Conservation (phyloP, 2,113 vertebrate species). For the Corythornis cristatus region DNA sequence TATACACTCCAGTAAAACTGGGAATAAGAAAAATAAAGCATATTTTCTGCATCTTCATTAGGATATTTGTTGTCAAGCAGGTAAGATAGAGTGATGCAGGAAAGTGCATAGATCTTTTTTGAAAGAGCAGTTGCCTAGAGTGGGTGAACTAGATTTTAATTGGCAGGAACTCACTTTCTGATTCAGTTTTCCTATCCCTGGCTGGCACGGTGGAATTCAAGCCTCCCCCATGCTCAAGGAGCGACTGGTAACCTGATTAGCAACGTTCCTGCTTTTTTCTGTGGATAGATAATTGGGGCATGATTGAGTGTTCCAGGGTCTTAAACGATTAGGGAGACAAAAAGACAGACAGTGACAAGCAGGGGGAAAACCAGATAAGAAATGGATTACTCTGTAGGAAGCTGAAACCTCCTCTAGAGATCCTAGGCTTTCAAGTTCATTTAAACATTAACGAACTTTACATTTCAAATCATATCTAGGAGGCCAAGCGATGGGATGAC, state of each 20-base stretch:
- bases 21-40: background rate
- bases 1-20: background rate
- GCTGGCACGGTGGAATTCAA: background rate
- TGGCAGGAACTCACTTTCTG: background rate
- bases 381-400: slow-evolving; percentile 73
- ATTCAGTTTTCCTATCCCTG: background rate
- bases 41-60: background rate
- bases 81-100: background rate
- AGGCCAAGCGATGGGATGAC: too few species aligned
- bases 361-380: slow-evolving; percentile 38
- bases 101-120: background rate
- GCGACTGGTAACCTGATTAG: slow-evolving; percentile 16
- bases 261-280: background rate
- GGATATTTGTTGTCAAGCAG: background rate
- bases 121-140: background rate
- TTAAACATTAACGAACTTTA: slow-evolving; percentile 82
- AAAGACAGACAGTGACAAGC: slow-evolving; percentile 40
- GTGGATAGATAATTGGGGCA: background rate
- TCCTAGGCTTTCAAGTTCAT: slow-evolving; percentile 76
- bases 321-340: slow-evolving; percentile 45
- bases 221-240: background rate
- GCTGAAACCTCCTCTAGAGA: slow-evolving; percentile 74
- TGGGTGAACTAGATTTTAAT: background rate
- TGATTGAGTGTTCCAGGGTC: slow-evolving; percentile 23
- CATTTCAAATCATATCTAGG: slow-evolving; percentile 80